Percentiles rank a stretch among this genome's conserved stretches.
These are phyloP conservation scores for Gobius niger DNA, from an alignment of 2,113 vertebrate species.

Conservation along the genomic window DNA sequence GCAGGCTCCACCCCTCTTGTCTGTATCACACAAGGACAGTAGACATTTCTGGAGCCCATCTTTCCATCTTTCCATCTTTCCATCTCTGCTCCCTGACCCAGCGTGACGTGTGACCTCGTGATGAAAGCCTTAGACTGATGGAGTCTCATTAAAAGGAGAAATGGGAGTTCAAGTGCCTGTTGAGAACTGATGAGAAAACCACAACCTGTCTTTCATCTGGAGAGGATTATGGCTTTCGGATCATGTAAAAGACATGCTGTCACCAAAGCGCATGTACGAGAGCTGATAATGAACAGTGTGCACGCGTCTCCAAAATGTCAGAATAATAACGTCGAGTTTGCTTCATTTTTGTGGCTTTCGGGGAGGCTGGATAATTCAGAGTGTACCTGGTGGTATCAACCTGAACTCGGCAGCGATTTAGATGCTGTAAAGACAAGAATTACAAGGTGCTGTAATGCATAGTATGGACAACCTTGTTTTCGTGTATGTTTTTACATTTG, in stretches of 20 bases:
- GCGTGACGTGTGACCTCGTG: conserved; percentile 8
- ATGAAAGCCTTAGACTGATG: conserved; percentile 22
- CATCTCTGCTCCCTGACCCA: conserved; percentile 27
- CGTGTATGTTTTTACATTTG: too few species aligned
- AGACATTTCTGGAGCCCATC: neutral
- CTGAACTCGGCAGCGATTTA: neutral
- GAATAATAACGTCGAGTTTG: neutral
- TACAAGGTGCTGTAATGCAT: neutral
- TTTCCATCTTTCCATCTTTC: conserved; percentile 8
- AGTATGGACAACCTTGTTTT: too few species aligned
- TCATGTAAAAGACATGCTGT: conserved; percentile 8
- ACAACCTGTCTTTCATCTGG: conserved; percentile 12
- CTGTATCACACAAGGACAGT: neutral
- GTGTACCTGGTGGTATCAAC: neutral
- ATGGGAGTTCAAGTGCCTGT: conserved; percentile 16
- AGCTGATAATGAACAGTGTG: neutral
- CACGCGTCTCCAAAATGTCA: neutral
- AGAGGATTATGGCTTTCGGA: conserved; percentile 15
- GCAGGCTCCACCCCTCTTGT: neutral
- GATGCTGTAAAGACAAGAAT: neutral
- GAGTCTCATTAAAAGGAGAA: conserved; percentile 26
- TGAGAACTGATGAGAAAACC: conserved; percentile 14
- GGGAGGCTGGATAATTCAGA: neutral
- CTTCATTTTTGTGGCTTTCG: neutral
- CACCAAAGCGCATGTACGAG: neutral